These are phyloP conservation scores for Gasteruption jaculator DNA, from an alignment of 2,888 invertebrate genomes.

Conservation along the genomic window DNA sequence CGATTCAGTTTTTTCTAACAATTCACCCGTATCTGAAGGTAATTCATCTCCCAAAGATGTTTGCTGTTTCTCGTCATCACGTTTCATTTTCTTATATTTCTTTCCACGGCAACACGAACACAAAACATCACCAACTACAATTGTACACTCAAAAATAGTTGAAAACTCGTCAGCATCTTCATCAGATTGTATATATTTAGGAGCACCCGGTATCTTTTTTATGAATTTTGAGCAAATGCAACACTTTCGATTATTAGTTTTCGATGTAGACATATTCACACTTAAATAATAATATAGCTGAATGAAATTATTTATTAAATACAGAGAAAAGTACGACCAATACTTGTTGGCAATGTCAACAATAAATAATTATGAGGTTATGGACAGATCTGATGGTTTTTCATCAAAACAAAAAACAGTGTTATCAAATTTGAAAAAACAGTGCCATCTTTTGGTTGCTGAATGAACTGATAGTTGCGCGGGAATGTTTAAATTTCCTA, in stretches of 20 bases:
- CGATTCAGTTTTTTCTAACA: slow-evolving; percentile 5
- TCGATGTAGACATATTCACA: slow-evolving; percentile 6
- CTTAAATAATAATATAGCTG: no score
- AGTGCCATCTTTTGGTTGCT: no score
- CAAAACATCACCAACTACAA: slow-evolving; percentile 4
- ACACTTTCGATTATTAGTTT: slow-evolving; percentile 1
- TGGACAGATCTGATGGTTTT: no score
- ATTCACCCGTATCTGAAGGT: no score
- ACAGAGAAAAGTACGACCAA: no score
- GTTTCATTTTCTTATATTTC: slow-evolving; percentile 1
- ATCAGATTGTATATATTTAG: slow-evolving; percentile 7
- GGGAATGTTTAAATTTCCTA: no score
- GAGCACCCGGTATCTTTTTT: slow-evolving; percentile 1
- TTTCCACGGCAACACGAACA: background rate
- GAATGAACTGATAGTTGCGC: no score
- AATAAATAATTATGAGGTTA: no score
- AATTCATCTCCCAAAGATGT: background rate
- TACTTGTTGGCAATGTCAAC: no score
- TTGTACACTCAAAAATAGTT: slow-evolving; percentile 5
- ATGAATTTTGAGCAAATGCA: slow-evolving; percentile 5
- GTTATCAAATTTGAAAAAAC: no score
- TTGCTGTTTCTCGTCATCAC: background rate
- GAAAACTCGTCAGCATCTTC: slow-evolving; percentile 3
- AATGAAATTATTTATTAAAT: no score
- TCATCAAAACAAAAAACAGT: no score